phyloP scores from a whole-genome alignment of 37 sponge, comb jelly and placozoan species.

The Hormiphora californensis region DNA sequence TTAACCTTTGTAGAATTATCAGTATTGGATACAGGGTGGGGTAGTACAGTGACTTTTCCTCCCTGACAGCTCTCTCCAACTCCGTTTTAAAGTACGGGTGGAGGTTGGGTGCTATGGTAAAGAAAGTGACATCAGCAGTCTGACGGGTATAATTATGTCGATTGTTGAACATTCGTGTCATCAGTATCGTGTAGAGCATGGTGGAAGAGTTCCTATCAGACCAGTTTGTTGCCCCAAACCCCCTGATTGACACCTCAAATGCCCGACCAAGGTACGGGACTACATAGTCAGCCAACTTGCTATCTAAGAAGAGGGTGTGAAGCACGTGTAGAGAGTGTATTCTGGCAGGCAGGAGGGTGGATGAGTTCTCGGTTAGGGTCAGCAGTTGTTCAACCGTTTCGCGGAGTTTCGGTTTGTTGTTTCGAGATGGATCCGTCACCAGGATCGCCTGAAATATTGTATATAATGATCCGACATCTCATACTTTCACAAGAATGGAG shows the following conservation, averaged over 20 bases:
- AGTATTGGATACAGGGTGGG: slow-evolving; percentile 17
- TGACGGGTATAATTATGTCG: neutral
- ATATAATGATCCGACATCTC: too few species aligned
- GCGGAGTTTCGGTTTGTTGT: neutral
- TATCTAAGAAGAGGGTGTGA: slow-evolving; percentile 3
- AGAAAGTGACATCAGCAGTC: neutral
- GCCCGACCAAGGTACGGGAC: neutral
- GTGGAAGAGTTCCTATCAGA: slow-evolving; percentile 1
- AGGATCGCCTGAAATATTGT: slow-evolving; percentile 14
- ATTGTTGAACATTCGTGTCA: neutral
- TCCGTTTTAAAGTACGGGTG: slow-evolving; percentile 15
- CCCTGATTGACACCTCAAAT: slow-evolving; percentile 18
- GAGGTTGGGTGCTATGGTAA: slow-evolving; percentile 1
- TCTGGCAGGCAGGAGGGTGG: neutral
- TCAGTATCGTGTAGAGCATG: neutral
- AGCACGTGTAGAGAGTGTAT: slow-evolving; percentile 22
- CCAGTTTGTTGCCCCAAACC: neutral
- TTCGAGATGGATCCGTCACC: slow-evolving; percentile 2
- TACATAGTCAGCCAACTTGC: slow-evolving; percentile 4
- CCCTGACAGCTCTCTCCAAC: neutral
- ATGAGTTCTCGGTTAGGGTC: neutral
- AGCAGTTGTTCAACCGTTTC: neutral
- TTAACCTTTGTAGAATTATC: neutral
- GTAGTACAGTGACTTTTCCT: neutral
- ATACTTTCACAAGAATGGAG: too few species aligned